Base-by-base conservation (phyloP, 2,888 invertebrate genomes). In the Himalopsyche japonica region DNA sequence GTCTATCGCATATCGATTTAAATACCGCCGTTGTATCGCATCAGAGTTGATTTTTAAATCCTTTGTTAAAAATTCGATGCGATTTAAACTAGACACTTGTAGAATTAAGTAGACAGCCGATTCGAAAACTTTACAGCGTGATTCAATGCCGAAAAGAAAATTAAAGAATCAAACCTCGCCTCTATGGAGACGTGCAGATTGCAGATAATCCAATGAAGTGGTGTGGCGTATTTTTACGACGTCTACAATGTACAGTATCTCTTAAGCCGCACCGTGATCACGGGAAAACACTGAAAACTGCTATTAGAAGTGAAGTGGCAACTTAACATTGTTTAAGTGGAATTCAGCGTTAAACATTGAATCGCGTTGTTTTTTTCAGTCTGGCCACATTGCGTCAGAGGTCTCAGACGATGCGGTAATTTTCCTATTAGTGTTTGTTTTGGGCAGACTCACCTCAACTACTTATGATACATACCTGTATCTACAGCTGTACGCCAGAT, bases 401-500 rank as follows among this genome's bases (percentile, higher is more conserved):
- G 77, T 43, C 77, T 43, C 77, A 77, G 77, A 77, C 77, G 77
- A 37, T 77, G 77, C 77, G 37, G 77, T 77, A 77, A 77, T 77
- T 77, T 77, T 77, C 77, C 77, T 77, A 77, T 77, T 43, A 37
- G 77, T 77, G 20, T 77, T 43, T 43, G 77, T 43, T 70, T 70
- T 70, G 70, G 70, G 70, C 70, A 70, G 70, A 70, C 70, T 70
- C 70, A 70, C 70, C 70, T 70, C 70, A 70, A 12, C 64, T 70
- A 70, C 70, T 30, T 70, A 27, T 27, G 15, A 10, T 70, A 70
- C 12, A 15, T 64, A 10, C 24, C 64, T 64, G 64, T 64, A 10
- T 64, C 24, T 64, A 24, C 8, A 43, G 37, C 37, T 64, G 24
- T 27, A 8, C 64, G 10, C 1, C 3, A 70, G 12, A 43, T 27